phyloP scores from a whole-genome alignment of 2,797 vertebrate species.

The Eulemur coronatus region DNA sequence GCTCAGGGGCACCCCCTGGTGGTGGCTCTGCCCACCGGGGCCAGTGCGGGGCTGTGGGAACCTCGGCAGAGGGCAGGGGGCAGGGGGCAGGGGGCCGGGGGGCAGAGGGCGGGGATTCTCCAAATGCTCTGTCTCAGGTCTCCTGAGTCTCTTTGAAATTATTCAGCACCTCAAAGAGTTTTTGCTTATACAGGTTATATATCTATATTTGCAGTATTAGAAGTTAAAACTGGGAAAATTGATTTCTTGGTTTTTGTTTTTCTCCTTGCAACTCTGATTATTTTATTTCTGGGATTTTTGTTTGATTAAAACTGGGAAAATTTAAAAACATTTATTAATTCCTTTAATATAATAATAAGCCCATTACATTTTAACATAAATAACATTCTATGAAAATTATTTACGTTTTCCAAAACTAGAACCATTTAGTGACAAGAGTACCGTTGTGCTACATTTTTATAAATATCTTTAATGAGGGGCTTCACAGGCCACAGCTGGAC shows the following conservation, averaged over 20 bases:
- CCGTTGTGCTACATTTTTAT: background rate
- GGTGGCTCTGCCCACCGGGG: background rate
- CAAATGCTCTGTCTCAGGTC: background rate
- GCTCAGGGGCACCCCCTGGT: slow-evolving; percentile 40
- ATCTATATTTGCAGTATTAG: background rate
- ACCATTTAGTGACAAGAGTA: background rate
- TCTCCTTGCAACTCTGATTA: background rate
- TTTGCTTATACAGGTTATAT: background rate
- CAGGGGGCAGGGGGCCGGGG: fast-evolving
- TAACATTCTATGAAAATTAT: background rate
- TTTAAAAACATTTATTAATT: background rate
- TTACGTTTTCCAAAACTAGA: background rate
- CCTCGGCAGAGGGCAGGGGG: fast-evolving
- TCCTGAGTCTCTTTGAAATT: background rate
- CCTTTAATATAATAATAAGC: background rate
- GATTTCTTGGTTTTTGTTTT: background rate
- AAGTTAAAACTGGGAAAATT: background rate
- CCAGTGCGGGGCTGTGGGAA: background rate
- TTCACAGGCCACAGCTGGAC: background rate
- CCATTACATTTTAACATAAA: background rate
- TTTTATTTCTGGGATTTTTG: background rate
- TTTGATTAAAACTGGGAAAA: background rate
- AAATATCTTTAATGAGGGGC: background rate
- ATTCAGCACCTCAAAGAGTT: background rate
- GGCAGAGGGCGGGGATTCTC: background rate